These are phyloP conservation scores for Archaeoteleia sp. DNA, from an alignment of 2,888 invertebrate species.

Conservation along the genomic window DNA sequence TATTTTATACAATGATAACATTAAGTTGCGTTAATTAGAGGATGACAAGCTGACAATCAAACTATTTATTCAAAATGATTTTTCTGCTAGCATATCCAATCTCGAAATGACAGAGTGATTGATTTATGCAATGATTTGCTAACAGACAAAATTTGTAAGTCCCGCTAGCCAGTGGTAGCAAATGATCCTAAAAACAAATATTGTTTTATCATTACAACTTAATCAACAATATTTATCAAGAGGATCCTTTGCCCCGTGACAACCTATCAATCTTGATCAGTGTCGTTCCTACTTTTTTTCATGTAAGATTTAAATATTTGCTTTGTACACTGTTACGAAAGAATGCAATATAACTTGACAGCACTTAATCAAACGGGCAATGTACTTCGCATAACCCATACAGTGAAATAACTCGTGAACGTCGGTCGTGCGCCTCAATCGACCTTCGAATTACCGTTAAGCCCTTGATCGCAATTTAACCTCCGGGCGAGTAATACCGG, in stretches of 20 bases:
- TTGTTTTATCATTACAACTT: too few species aligned
- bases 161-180: too few species aligned
- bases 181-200: too few species aligned
- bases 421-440: slow-evolving; percentile 61
- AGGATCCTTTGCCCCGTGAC: too few species aligned
- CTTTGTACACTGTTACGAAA: slow-evolving; percentile 3
- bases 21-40: slow-evolving; percentile 31
- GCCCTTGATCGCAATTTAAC: slow-evolving; percentile 73
- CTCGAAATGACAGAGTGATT: too few species aligned
- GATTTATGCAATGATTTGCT: too few species aligned
- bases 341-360: slow-evolving; percentile 31
- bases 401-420: slow-evolving; percentile 46
- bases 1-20: slow-evolving; percentile 28
- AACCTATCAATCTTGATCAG: too few species aligned
- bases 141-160: too few species aligned
- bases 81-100: too few species aligned
- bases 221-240: too few species aligned
- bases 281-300: background rate
- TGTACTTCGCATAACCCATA: slow-evolving; percentile 29
- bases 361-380: slow-evolving; percentile 39
- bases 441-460: slow-evolving; percentile 73
- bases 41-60: slow-evolving; percentile 7
- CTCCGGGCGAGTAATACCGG: slow-evolving; percentile 66
- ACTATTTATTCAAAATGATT: background rate
- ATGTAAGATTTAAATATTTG: background rate